These are phyloP conservation scores for Gobiocypris rarus DNA, from an alignment of 2,113 vertebrate genomes.

Conservation along the genomic window DNA sequence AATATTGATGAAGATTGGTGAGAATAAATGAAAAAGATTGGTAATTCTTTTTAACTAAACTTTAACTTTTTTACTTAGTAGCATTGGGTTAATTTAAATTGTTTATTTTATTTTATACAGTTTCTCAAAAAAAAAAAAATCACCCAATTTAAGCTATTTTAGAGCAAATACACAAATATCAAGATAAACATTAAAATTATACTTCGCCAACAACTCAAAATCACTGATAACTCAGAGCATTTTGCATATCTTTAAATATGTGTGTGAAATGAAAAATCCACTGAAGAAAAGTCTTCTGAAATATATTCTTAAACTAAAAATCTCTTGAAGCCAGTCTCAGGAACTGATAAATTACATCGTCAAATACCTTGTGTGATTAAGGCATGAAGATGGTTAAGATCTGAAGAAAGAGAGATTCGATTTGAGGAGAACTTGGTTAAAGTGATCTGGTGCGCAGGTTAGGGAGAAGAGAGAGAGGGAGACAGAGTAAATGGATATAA, in stretches of 20 bases:
- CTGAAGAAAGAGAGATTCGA: background rate
- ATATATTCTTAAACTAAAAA: too few species aligned
- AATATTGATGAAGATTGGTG: background rate
- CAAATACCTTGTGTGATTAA: background rate
- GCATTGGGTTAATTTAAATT: background rate
- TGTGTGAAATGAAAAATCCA: background rate
- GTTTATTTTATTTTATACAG: background rate
- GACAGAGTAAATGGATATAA: slow-evolving; percentile 57
- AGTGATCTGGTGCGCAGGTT: background rate
- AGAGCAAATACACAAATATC: background rate
- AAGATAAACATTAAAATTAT: background rate
- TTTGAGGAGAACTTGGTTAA: background rate
- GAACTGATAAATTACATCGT: too few species aligned
- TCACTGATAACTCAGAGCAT: background rate
- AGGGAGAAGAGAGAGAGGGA: background rate
- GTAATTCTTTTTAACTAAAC: too few species aligned
- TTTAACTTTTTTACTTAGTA: background rate
- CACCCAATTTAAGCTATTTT: background rate
- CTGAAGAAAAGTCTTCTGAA: background rate
- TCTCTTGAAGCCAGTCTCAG: too few species aligned
- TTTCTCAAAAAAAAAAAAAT: too few species aligned
- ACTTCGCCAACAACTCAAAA: background rate
- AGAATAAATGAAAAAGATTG: too few species aligned
- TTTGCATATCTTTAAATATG: background rate
- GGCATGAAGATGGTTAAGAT: background rate